Conservation (phyloP, 2,888 invertebrate genomes). For the Aleiodes alternator region DNA sequence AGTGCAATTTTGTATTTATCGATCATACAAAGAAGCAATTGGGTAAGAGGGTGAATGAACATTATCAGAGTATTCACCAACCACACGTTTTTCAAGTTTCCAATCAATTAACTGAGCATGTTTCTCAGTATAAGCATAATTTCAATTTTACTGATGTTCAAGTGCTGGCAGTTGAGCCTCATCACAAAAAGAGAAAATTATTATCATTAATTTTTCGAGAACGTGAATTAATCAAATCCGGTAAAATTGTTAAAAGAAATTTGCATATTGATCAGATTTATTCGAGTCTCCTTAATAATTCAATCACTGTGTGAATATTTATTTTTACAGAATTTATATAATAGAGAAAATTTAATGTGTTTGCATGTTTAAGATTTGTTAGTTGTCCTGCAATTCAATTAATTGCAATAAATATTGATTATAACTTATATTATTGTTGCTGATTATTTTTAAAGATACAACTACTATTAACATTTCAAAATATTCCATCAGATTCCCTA, state of each 20-base stretch:
- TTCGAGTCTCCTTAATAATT: not conserved
- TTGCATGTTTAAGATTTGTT: not conserved
- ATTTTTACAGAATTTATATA: not conserved
- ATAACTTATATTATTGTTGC: not conserved
- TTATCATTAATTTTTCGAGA: conserved; percentile 2
- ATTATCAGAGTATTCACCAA: conserved; percentile 15
- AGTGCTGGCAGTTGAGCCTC: conserved; percentile 31
- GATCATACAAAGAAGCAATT: conserved; percentile 36
- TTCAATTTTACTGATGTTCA: conserved; percentile 30
- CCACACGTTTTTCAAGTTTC: conserved; percentile 5
- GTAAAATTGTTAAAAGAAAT: not conserved
- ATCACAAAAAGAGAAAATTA: conserved; percentile 9
- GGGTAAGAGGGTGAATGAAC: not conserved
- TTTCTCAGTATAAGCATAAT: conserved; percentile 25
- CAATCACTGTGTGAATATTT: not conserved
- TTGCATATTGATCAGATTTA: conserved; percentile 10
- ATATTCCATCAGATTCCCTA: not conserved
- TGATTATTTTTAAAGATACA: not conserved
- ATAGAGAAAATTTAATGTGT: not conserved
- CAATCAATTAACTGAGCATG: conserved; percentile 30
- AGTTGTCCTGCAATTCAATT: not conserved
- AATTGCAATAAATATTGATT: not conserved
- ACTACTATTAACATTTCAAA: not conserved
- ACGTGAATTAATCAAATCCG: not conserved
- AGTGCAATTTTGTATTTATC: conserved; percentile 41